These are phyloP conservation scores for Dascyllus trimaculatus DNA, from an alignment of 2,113 vertebrate genomes.

Conservation along the genomic window DNA sequence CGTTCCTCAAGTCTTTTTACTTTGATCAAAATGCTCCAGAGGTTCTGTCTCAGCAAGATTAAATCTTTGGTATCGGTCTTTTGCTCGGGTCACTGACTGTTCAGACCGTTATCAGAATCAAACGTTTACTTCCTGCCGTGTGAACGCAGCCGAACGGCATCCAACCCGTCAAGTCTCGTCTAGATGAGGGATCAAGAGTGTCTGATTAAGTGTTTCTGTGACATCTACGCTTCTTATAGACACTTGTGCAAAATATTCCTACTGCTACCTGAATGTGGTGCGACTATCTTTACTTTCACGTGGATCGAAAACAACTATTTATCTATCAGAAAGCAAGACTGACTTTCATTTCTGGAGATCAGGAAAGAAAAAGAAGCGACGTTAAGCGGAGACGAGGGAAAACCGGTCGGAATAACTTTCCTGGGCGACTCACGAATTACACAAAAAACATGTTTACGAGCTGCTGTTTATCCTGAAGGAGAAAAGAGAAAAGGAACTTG, in stretches of 20 bases:
- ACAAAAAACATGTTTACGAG: neutral
- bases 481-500: constrained; percentile 11
- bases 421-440: neutral
- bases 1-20: too few relatives aligned
- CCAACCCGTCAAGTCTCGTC: neutral
- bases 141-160: constrained; percentile 32
- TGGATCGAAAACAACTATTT: neutral
- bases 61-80: constrained; percentile 46
- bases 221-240: constrained; percentile 9
- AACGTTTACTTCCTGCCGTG: neutral
- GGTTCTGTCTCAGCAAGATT: too few relatives aligned
- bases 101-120: constrained; percentile 4
- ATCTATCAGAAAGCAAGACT: constrained; percentile 2
- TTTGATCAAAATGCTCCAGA: too few relatives aligned
- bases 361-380: too few relatives aligned
- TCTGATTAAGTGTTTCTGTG: neutral
- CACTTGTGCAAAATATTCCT: constrained; percentile 44
- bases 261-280: constrained; percentile 25
- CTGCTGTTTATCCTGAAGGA: constrained; percentile 19
- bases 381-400: too few relatives aligned
- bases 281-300: neutral
- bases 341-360: neutral
- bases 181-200: neutral
- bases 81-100: constrained; percentile 8
- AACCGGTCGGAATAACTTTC: neutral